These are phyloP conservation scores for Drosophila kohkoa DNA, from an alignment of 1,140 invertebrate genomes.

Conservation along the genomic window DNA sequence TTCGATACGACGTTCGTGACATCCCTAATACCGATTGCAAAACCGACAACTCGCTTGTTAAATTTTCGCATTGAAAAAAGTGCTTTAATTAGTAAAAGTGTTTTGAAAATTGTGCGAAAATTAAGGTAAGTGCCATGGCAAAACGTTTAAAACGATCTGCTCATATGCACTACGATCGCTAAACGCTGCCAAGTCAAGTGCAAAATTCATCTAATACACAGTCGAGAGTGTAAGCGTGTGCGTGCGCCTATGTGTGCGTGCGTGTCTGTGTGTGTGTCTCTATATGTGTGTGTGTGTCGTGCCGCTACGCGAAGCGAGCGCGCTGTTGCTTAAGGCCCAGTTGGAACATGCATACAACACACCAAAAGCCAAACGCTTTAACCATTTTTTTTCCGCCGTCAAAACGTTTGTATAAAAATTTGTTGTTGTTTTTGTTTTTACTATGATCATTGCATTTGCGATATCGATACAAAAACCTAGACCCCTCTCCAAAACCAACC, in stretches of 20 bases:
- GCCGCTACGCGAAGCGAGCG: conserved; percentile 57
- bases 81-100: conserved; percentile 60
- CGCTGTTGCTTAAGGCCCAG: conserved; percentile 52
- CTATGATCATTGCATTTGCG: neutral
- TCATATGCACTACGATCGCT: conserved; percentile 18
- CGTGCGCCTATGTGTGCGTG: conserved; percentile 5
- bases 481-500: neutral
- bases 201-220: conserved; percentile 51
- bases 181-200: conserved; percentile 32
- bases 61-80: conserved; percentile 60
- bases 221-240: too few species aligned
- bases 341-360: conserved; percentile 39
- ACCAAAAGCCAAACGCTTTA: neutral
- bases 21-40: conserved; percentile 53
- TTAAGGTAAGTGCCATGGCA: conserved; percentile 52
- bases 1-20: conserved; percentile 34
- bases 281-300: conserved; percentile 43
- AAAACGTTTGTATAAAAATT: neutral
- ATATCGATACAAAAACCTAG: too few species aligned
- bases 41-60: conserved; percentile 56
- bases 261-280: neutral
- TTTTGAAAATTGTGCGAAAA: conserved; percentile 59
- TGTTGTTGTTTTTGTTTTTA: neutral
- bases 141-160: conserved; percentile 16
- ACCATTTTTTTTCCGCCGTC: conserved; percentile 15